Evolutionary conservation across 2,797 vertebrate genomes (phyloP).

Genomic region (Craterocephalus amniculus): DNA sequence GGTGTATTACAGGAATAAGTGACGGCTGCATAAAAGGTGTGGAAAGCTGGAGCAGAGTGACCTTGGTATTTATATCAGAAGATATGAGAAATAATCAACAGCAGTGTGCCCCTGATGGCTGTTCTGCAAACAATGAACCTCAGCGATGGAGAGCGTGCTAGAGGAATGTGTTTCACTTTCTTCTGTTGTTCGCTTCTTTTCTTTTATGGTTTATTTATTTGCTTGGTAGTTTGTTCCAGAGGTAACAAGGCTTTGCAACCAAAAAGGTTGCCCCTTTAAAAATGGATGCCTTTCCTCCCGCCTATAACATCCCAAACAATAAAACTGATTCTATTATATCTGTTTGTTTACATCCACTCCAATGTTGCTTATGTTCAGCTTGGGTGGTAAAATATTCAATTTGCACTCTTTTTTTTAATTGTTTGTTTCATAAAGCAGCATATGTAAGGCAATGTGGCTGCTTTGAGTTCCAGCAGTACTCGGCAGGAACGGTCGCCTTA

Average conservation of each 20-base stretch:
- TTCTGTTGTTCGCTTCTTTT: neutral
- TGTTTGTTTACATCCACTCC: conserved; percentile 59
- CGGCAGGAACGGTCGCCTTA: conserved; percentile 11
- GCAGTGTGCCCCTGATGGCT: conserved; percentile 45
- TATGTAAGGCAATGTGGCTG: neutral
- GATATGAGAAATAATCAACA: conserved; percentile 59
- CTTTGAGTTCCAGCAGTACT: conserved; percentile 26
- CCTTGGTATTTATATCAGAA: conserved; percentile 62
- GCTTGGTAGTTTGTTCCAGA: conserved; percentile 1
- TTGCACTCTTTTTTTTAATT: neutral
- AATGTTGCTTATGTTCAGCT: conserved; percentile 54
- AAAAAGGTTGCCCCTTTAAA: conserved; percentile 56
- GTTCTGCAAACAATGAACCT: conserved; percentile 51
- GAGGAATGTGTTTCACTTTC: conserved; percentile 37
- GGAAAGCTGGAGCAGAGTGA: conserved; percentile 52
- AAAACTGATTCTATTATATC: conserved; percentile 44
- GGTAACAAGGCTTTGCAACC: conserved; percentile 16
- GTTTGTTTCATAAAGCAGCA: neutral
- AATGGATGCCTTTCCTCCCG: conserved; percentile 27
- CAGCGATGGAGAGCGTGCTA: conserved; percentile 23
- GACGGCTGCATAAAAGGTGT: conserved; percentile 30
- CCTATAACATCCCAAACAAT: conserved; percentile 30
- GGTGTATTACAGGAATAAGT: conserved; percentile 25
- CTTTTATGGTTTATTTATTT: neutral
- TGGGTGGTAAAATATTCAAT: conserved; percentile 20